Conservation (phyloP, 2,113 vertebrate genomes). For the Pangasianodon gigas region DNA sequence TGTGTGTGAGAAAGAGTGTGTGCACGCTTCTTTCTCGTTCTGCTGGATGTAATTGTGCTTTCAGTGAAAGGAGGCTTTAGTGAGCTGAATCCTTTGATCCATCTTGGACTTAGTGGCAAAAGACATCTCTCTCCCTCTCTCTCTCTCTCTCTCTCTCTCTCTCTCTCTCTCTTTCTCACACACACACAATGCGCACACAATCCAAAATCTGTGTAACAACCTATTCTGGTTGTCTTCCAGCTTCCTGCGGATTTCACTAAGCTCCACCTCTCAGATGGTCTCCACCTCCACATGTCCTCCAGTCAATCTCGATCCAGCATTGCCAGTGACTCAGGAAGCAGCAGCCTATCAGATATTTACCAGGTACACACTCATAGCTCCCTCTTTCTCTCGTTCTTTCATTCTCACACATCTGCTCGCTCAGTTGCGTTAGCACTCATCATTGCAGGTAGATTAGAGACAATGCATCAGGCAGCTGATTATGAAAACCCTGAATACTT, state of each 20-base stretch:
- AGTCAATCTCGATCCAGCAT: constrained; percentile 99
- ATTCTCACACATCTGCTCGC: neutral
- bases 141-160: neutral
- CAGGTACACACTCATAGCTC: constrained; percentile 81
- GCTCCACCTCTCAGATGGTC: constrained; percentile 95
- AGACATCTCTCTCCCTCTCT: neutral
- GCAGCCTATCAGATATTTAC: constrained; percentile 99
- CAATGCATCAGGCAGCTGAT: too few relatives aligned
- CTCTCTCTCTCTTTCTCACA: too few relatives aligned
- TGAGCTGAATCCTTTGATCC: constrained; percentile 36
- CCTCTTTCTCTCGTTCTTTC: neutral
- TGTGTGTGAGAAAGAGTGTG: neutral
- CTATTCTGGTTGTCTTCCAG: constrained; percentile 57
- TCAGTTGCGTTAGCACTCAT: neutral
- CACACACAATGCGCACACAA: neutral
- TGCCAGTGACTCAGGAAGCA: constrained; percentile 98
- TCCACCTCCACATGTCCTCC: constrained; percentile 96
- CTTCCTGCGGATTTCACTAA: constrained; percentile 98
- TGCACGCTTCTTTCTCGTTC: neutral
- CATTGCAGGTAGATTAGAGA: neutral
- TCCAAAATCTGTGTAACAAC: neutral
- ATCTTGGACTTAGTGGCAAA: constrained; percentile 14
- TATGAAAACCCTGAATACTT: neutral
- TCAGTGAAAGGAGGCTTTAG: constrained; percentile 12
- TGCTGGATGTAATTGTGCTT: constrained; percentile 3